Conservation (phyloP, 2,888 invertebrate genomes). For the Drosophila meridionalis region DNA sequence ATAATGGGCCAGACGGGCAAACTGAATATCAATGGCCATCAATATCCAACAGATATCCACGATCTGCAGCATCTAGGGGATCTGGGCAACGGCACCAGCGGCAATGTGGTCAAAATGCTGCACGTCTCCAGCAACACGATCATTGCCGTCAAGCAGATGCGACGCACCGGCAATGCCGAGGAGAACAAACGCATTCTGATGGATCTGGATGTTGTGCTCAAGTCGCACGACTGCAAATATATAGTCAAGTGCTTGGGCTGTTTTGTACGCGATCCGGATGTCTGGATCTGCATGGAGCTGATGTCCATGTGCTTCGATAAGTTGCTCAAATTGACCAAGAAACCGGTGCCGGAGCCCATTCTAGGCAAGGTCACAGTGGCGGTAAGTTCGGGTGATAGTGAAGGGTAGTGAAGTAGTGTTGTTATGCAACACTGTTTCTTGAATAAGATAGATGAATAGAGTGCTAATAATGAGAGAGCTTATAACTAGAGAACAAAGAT, state of each 20-base stretch:
- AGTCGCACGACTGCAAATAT: slow-evolving; percentile 98
- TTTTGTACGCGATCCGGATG: slow-evolving; percentile 98
- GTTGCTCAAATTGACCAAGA: slow-evolving; percentile 92
- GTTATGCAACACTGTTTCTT: neutral
- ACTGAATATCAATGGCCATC: slow-evolving; percentile 91
- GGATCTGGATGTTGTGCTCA: slow-evolving; percentile 99
- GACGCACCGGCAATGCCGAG: slow-evolving; percentile 97
- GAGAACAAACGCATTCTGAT: slow-evolving; percentile 99
- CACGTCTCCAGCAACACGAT: slow-evolving; percentile 94
- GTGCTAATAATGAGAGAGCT: too few species aligned
- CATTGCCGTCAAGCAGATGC: slow-evolving; percentile 99
- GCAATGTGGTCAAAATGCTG: slow-evolving; percentile 98
- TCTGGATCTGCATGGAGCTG: slow-evolving; percentile 99
- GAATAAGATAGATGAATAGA: neutral
- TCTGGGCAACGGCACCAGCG: slow-evolving; percentile 97
- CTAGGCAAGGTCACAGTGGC: slow-evolving; percentile 98
- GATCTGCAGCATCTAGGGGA: slow-evolving; percentile 95
- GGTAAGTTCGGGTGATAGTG: slow-evolving; percentile 87
- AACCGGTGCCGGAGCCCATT: slow-evolving; percentile 97
- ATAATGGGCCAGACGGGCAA: slow-evolving; percentile 97
- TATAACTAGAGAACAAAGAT: too few species aligned
- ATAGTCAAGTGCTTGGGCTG: slow-evolving; percentile 99
- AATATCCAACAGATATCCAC: slow-evolving; percentile 92
- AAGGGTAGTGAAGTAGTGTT: neutral
- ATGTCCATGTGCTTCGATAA: slow-evolving; percentile 99